A percentile compares a stretch with the other conserved stretches of the same genome.
phyloP scores from a whole-genome alignment of 30 jellyfish, hydroid and myxozoan species.

The Hydractinia echinata region DNA sequence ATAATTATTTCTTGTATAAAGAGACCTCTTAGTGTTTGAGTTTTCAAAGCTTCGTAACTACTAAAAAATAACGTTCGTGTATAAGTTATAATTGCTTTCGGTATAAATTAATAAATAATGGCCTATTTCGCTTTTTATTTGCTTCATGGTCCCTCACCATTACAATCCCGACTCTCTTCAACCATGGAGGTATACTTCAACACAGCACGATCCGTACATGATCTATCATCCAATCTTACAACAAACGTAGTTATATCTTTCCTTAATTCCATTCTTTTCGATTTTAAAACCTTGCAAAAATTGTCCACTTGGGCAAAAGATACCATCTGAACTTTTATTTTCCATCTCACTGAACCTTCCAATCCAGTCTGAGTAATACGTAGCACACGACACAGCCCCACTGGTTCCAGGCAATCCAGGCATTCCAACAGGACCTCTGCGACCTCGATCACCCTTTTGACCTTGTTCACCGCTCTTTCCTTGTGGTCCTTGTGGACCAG shows the following conservation, averaged over 20 bases:
- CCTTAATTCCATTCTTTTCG: constrained; percentile 52
- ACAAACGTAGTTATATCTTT: constrained; percentile 63
- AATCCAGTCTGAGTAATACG: constrained; percentile 67
- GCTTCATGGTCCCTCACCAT: no score
- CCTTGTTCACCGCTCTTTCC: constrained; percentile 68
- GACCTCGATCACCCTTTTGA: constrained; percentile 60
- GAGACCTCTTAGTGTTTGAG: no score
- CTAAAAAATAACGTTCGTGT: no score
- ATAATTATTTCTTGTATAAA: no score
- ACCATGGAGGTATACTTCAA: no score
- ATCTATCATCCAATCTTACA: constrained; percentile 25
- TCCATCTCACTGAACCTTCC: constrained; percentile 47
- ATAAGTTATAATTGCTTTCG: no score
- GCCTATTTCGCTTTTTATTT: no score
- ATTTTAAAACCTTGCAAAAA: constrained; percentile 74
- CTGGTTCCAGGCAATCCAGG: constrained; percentile 93
- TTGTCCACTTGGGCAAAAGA: constrained; percentile 63
- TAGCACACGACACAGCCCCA: constrained; percentile 56
- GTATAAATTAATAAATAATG: no score
- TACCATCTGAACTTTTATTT: constrained; percentile 40
- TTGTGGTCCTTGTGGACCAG: constrained; percentile 31
- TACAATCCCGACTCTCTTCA: no score
- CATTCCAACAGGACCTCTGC: constrained; percentile 89
- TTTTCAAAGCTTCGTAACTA: no score
- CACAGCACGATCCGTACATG: no score